A percentile compares a stretch with the other conserved stretches of the same genome.
These are phyloP conservation scores for Tupaia tana DNA, from an alignment of 2,113 vertebrate genomes.

Conservation along the genomic window DNA sequence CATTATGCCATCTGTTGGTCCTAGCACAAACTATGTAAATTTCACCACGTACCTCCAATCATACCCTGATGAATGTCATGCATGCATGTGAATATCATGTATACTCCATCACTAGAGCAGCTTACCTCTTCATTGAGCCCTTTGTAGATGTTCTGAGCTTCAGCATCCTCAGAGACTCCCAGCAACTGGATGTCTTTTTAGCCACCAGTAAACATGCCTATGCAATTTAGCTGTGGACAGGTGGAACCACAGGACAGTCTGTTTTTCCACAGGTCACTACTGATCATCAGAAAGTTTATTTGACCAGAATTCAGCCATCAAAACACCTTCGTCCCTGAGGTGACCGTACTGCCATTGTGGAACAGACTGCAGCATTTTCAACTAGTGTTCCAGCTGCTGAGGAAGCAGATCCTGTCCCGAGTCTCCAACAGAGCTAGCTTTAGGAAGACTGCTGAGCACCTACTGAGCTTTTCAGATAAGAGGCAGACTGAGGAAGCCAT, in stretches of 20 bases:
- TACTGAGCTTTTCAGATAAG: conserved; percentile 94
- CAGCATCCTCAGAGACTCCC: conserved; percentile 91
- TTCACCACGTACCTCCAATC: too few relatives aligned
- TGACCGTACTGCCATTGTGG: conserved; percentile 91
- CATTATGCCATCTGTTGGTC: too few relatives aligned
- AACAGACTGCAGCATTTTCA: conserved; percentile 95
- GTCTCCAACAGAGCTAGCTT: conserved; percentile 94
- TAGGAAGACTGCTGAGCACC: conserved; percentile 93
- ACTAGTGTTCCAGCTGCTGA: conserved; percentile 96
- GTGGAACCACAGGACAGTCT: conserved; percentile 88
- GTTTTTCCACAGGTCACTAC: conserved; percentile 93
- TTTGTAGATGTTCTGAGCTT: conserved; percentile 94
- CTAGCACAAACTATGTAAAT: too few relatives aligned
- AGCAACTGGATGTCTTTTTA: conserved; percentile 92
- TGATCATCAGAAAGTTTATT: conserved; percentile 94
- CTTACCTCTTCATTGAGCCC: conserved; percentile 96
- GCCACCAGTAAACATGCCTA: conserved; percentile 92
- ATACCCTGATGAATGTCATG: too few relatives aligned
- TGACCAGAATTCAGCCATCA: conserved; percentile 85
- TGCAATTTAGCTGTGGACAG: conserved; percentile 91
- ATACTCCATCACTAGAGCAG: conserved; percentile 91
- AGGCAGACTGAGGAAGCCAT: conserved; percentile 93
- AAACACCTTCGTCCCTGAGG: conserved; percentile 86
- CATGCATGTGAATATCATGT: conserved; percentile 91
- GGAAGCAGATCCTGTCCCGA: conserved; percentile 94